These are phyloP conservation scores for Mythimna pallens DNA, from an alignment of 2,888 invertebrate genomes.

Conservation along the genomic window DNA sequence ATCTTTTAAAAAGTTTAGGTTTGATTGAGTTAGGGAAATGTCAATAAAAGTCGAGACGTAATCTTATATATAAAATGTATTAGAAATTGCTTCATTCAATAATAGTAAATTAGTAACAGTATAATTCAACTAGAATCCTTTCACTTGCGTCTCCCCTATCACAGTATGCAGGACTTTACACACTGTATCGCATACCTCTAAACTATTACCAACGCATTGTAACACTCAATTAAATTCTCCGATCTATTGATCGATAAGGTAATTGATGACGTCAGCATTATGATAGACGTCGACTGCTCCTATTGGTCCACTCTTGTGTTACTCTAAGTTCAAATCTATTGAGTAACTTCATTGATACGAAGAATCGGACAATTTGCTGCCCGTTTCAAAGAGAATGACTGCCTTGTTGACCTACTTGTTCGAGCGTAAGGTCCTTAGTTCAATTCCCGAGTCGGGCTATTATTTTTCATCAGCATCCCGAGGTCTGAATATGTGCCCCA, in stretches of 20 bases:
- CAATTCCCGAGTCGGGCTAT: background rate
- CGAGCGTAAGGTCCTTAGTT: background rate
- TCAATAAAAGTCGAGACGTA: no score
- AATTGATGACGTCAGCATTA: conserved; percentile 38
- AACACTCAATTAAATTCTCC: conserved; percentile 20
- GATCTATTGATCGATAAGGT: conserved; percentile 9
- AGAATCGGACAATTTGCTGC: background rate
- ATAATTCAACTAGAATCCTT: no score
- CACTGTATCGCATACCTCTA: background rate
- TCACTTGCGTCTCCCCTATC: no score
- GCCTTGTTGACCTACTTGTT: background rate
- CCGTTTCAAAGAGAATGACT: background rate
- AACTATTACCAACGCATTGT: background rate
- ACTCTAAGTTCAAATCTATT: conserved; percentile 31
- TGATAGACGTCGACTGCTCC: conserved; percentile 2
- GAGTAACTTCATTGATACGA: conserved; percentile 14
- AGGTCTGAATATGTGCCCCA: background rate
- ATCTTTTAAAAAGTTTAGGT: no score
- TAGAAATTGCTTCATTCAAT: no score
- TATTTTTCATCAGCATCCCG: background rate
- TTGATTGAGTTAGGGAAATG: no score
- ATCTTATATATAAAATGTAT: no score
- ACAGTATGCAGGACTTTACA: no score
- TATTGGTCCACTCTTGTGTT: conserved; percentile 21
- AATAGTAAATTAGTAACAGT: no score